Percentiles rank a stretch among this genome's conserved stretches.
Conservation (phyloP, 2,113 vertebrate species). For the Cebidichthys violaceus region DNA sequence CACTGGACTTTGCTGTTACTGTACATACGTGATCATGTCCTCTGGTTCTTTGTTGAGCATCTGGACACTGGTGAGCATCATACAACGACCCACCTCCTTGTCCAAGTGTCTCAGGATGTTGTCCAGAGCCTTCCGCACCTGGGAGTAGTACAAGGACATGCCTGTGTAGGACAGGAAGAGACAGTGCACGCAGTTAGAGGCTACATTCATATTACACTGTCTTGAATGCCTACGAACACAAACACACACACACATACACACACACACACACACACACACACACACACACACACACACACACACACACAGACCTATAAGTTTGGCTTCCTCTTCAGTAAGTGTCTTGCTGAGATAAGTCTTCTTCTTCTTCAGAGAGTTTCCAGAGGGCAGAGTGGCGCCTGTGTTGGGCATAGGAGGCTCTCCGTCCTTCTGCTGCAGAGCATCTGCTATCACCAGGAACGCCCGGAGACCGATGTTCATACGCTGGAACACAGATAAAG, state of each 20-base stretch:
- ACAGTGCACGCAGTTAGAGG: conserved; percentile 1
- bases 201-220: not conserved
- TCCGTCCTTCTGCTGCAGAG: conserved; percentile 97
- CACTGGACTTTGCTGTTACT: conserved; percentile 4
- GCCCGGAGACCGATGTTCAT: conserved; percentile 99
- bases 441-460: conserved; percentile 97
- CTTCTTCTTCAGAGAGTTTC: conserved; percentile 98
- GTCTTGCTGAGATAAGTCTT: conserved; percentile 99
- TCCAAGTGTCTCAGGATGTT: conserved; percentile 97
- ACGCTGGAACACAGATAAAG: conserved; percentile 83
- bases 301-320: conserved; percentile 87
- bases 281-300: not conserved
- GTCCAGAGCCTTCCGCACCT: conserved; percentile 97
- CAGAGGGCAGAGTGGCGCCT: conserved; percentile 95
- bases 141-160: conserved; percentile 98
- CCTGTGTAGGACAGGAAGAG: conserved; percentile 81
- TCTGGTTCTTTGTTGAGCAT: conserved; percentile 99
- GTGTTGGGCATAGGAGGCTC: conserved; percentile 99
- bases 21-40: conserved; percentile 99
- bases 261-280: not conserved
- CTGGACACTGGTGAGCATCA: conserved; percentile 98
- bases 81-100: conserved; percentile 98
- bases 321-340: conserved; percentile 98
- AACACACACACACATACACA: conserved; percentile 17
- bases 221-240: not conserved